Conservation (phyloP, 30 jellyfish, hydroid and myxozoan genomes). For the Turritopsis dohrnii region DNA sequence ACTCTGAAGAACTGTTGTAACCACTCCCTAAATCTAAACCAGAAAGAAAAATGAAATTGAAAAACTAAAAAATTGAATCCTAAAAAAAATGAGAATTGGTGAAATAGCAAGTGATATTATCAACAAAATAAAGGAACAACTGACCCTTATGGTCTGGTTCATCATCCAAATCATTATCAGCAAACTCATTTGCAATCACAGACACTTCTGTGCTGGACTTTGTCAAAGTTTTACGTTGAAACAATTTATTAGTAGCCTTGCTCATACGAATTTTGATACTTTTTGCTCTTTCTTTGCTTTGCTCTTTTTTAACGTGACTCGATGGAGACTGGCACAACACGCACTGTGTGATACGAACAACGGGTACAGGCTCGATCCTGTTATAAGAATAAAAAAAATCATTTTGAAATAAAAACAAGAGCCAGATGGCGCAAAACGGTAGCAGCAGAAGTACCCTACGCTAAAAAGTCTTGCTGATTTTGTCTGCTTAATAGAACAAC, state of each 20-base stretch:
- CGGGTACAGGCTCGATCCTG: constrained; percentile 85
- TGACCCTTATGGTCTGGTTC: background rate
- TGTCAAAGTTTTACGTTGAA: constrained; percentile 58
- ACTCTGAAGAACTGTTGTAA: constrained; percentile 27
- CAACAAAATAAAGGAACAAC: no score
- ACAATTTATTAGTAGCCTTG: constrained; percentile 79
- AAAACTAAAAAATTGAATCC: no score
- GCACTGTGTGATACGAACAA: constrained; percentile 59
- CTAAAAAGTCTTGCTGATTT: no score
- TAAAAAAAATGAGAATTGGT: no score
- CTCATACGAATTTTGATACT: constrained; percentile 64
- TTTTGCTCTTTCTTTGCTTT: constrained; percentile 28
- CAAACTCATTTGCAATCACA: constrained; percentile 8
- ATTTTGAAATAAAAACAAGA: background rate
- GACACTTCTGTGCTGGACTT: constrained; percentile 22
- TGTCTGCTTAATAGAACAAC: no score
- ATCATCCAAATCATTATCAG: background rate
- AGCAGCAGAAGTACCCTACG: no score
- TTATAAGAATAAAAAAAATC: background rate
- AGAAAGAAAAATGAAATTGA: background rate
- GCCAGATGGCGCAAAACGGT: no score
- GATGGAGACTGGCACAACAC: constrained; percentile 39
- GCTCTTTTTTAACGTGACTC: constrained; percentile 48
- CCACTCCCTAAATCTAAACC: background rate
- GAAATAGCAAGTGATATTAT: no score